Percentiles rank a stretch among this genome's conserved stretches.
Evolutionary conservation across 1,140 invertebrate species (phyloP).

Genomic region (Idris sp.): DNA sequence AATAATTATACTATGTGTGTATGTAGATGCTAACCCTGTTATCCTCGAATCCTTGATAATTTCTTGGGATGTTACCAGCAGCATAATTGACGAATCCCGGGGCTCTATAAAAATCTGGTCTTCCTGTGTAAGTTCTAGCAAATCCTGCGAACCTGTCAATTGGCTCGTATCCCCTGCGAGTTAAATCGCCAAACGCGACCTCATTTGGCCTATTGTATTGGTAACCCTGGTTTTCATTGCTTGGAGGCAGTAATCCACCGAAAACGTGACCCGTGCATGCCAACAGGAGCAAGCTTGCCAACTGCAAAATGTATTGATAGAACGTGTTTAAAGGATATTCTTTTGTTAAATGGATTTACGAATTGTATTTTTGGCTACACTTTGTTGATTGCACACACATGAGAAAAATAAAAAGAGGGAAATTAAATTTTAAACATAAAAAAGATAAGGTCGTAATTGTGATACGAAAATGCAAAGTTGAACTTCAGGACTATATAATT

Average conservation of each 20-base stretch:
- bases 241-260: constrained; percentile 68
- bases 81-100: constrained; percentile 63
- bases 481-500: no score
- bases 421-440: no score
- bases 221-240: constrained; percentile 68
- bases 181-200: constrained; percentile 41
- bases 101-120: constrained; percentile 61
- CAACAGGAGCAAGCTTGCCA: constrained; percentile 64
- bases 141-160: constrained; percentile 49
- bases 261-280: constrained; percentile 64
- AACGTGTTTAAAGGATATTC: constrained; percentile 35
- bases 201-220: constrained; percentile 70
- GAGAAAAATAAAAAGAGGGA: no score
- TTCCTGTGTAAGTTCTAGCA: constrained; percentile 52
- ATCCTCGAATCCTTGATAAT: constrained; percentile 55
- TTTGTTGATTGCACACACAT: no score
- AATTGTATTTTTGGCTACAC: constrained; percentile 13
- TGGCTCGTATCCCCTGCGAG: constrained; percentile 35
- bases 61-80: constrained; percentile 24
- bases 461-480: no score
- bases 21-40: constrained; percentile 70
- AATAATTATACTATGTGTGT: no score
- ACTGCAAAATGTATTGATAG: constrained; percentile 62
- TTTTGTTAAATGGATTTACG: constrained; percentile 26
- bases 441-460: no score